Conservation (phyloP, 2,797 vertebrate genomes). For the Diplodus puntazzo region DNA sequence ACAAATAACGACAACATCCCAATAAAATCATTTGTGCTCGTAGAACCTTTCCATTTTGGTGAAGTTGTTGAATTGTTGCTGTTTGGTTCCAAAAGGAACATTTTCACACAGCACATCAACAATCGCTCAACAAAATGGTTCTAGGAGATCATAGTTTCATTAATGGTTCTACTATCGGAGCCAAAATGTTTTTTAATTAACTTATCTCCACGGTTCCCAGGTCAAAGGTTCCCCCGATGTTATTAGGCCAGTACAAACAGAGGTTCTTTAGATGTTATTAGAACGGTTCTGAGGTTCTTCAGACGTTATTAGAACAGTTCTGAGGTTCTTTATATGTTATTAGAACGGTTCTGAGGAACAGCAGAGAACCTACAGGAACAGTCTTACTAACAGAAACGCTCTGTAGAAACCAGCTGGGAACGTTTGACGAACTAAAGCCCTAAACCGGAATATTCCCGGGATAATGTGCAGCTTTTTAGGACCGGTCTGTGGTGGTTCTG, state of each 20-base stretch:
- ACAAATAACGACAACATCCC: too few species aligned
- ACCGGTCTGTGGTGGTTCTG: neutral
- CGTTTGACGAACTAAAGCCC: neutral
- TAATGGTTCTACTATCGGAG: neutral
- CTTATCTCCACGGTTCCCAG: too few species aligned
- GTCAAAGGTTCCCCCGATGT: too few species aligned
- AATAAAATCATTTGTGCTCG: too few species aligned
- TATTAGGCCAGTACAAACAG: too few species aligned
- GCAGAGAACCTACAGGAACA: neutral
- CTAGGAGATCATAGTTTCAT: neutral
- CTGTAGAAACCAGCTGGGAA: neutral
- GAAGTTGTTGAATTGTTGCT: neutral
- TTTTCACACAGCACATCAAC: too few species aligned
- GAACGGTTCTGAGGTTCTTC: too few species aligned
- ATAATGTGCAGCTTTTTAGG: neutral
- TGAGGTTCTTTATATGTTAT: too few species aligned
- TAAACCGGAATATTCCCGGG: neutral
- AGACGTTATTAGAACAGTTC: too few species aligned
- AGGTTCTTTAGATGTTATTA: too few species aligned
- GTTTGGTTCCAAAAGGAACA: neutral
- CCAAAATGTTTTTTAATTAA: too few species aligned
- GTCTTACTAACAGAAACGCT: neutral
- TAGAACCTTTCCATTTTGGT: neutral
- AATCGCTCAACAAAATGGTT: too few species aligned
- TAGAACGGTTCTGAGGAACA: neutral